Conservation (phyloP, 2,888 invertebrate genomes). For the Unio pictorum region DNA sequence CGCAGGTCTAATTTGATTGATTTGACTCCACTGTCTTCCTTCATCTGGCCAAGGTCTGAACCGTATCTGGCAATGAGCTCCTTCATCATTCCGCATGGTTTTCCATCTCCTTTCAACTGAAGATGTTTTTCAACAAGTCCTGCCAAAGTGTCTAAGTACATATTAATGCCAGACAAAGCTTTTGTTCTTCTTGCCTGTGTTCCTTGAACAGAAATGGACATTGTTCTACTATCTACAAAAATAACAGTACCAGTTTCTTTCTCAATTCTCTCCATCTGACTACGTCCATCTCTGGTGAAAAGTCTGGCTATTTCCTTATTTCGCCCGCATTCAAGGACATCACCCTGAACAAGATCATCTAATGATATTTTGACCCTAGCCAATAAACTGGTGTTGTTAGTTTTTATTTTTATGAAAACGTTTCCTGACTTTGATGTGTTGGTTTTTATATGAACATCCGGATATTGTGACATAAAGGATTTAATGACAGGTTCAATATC, state of each 20-base stretch:
- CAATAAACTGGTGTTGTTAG: constrained; percentile 27
- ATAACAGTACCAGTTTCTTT: constrained; percentile 28
- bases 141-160: constrained; percentile 19
- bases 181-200: constrained; percentile 7
- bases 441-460: constrained; percentile 5
- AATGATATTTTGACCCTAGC: constrained; percentile 25
- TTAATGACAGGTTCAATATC: constrained; percentile 24
- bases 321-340: constrained; percentile 25
- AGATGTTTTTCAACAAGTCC: constrained; percentile 18
- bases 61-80: constrained; percentile 43
- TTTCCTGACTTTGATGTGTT: constrained; percentile 30
- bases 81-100: constrained; percentile 53
- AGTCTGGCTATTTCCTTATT: constrained; percentile 17
- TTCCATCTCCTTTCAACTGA: constrained; percentile 32
- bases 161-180: constrained; percentile 21
- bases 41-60: constrained; percentile 31
- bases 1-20: constrained; percentile 35
- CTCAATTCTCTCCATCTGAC: constrained; percentile 26
- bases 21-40: constrained; percentile 18
- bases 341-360: constrained; percentile 34
- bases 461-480: constrained; percentile 1
- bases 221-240: constrained; percentile 29
- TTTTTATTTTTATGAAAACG: constrained; percentile 29
- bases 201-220: constrained; percentile 40
- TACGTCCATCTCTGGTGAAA: constrained; percentile 34